phyloP scores from a whole-genome alignment of 2,888 invertebrate genomes.

The Meteorus colon region DNA sequence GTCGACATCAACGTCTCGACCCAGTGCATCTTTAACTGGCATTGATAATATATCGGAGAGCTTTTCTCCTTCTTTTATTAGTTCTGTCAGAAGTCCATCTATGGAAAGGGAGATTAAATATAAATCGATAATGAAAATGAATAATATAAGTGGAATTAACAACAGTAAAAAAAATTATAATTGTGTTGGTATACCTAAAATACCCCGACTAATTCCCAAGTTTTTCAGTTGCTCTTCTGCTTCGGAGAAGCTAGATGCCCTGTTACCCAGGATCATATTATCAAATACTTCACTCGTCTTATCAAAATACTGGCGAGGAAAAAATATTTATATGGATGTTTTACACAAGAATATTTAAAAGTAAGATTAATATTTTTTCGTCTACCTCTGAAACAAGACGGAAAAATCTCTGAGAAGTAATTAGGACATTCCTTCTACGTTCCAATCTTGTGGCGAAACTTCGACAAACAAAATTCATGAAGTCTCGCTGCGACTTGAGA shows the following conservation, averaged over 20 bases:
- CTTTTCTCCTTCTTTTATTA: conserved; percentile 84
- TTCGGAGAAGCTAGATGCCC: conserved; percentile 76
- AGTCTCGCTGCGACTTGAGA: conserved; percentile 83
- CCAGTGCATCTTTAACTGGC: conserved; percentile 86
- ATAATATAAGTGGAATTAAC: neutral
- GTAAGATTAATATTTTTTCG: conserved; percentile 18
- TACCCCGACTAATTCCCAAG: conserved; percentile 78
- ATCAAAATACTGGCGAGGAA: conserved; percentile 76
- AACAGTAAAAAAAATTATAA: neutral
- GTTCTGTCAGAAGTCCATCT: conserved; percentile 81
- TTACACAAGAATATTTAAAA: neutral
- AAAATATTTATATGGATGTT: conserved; percentile 1
- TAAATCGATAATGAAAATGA: neutral
- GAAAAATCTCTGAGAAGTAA: conserved; percentile 85
- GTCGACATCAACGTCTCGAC: conserved; percentile 81
- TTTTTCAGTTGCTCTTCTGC: conserved; percentile 77
- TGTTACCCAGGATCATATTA: conserved; percentile 79
- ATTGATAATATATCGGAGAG: conserved; percentile 85
- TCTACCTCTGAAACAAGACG: conserved; percentile 81
- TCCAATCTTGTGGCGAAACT: conserved; percentile 85
- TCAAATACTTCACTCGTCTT: conserved; percentile 81
- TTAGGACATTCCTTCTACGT: conserved; percentile 82
- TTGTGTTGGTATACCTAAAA: conserved; percentile 75
- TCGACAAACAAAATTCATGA: conserved; percentile 87
- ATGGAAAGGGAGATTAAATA: conserved; percentile 14